phyloP scores from a whole-genome alignment of 2,113 vertebrate species.

The Poeciliopsis occidentalis region DNA sequence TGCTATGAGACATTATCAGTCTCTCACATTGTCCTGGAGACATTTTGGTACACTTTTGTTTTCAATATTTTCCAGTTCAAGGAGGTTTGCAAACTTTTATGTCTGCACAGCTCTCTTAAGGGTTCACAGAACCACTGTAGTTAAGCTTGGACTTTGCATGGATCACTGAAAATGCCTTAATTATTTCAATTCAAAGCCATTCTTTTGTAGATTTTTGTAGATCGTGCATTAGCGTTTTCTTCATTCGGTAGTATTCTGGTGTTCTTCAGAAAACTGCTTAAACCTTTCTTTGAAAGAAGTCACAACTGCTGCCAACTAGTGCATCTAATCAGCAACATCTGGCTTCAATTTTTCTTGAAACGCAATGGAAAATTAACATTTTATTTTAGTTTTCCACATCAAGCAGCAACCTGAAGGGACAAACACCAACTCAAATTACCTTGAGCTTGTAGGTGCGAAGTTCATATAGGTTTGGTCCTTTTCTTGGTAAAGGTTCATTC shows the following conservation, averaged over 20 bases:
- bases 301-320: not conserved
- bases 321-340: not conserved
- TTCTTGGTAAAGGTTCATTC: conserved; percentile 90
- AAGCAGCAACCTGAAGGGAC: not conserved
- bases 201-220: too few relatives aligned
- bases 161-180: too few relatives aligned
- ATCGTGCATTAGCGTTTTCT: too few relatives aligned
- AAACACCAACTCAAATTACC: conserved; percentile 65
- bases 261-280: not conserved
- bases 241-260: not conserved
- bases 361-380: not conserved
- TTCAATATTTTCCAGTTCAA: too few relatives aligned
- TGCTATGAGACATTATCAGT: too few relatives aligned
- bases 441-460: conserved; percentile 91
- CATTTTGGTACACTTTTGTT: too few relatives aligned
- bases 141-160: too few relatives aligned
- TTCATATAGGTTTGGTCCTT: conserved; percentile 92
- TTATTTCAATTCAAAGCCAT: too few relatives aligned
- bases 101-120: not conserved
- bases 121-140: too few relatives aligned
- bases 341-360: not conserved
- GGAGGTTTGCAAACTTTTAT: not conserved
- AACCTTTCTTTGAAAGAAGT: not conserved
- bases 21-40: too few relatives aligned
- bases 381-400: not conserved